Percentiles rank a stretch among this genome's conserved stretches.
These are phyloP conservation scores for Diacarnus erythraeanus DNA, from an alignment of 37 sponge, comb jelly and placozoan species.

Conservation along the genomic window DNA sequence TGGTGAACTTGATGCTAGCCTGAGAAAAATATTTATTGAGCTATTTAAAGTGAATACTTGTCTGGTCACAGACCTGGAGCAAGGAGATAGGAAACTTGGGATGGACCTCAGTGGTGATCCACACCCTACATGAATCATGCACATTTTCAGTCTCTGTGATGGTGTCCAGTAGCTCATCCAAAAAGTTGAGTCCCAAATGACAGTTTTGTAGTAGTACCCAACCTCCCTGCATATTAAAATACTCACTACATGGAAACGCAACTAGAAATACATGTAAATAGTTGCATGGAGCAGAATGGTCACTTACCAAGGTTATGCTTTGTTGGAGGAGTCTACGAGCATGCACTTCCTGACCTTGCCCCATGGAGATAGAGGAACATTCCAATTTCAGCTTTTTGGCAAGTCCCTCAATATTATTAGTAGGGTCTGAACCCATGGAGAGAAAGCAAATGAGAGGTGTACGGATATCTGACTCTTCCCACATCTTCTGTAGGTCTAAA, in stretches of 20 bases:
- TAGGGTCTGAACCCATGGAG: conserved; percentile 98
- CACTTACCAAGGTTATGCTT: conserved; percentile 75
- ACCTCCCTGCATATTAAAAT: conserved; percentile 63
- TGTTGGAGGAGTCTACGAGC: conserved; percentile 90
- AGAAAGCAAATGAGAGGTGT: conserved; percentile 97
- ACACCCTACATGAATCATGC: conserved; percentile 79
- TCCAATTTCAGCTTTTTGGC: conserved; percentile 94
- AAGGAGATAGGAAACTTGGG: conserved; percentile 94
- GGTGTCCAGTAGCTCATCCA: conserved; percentile 91
- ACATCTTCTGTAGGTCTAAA: conserved; percentile 91
- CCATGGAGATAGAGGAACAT: conserved; percentile 94
- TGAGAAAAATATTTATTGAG: conserved; percentile 13
- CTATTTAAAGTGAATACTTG: not conserved
- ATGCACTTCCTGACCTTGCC: conserved; percentile 97
- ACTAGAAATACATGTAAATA: not conserved
- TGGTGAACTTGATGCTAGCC: conserved; percentile 92
- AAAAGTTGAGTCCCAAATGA: conserved; percentile 93
- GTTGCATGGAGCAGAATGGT: not conserved
- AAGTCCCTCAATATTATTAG: conserved; percentile 87
- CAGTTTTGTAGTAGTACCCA: conserved; percentile 98
- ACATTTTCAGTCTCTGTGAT: conserved; percentile 76
- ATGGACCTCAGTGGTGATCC: conserved; percentile 98
- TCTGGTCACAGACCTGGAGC: conserved; percentile 62
- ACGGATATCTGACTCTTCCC: conserved; percentile 77
- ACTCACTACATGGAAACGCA: not conserved